Evolutionary conservation across 2,113 vertebrate species (phyloP).

Genomic region (Cyanistes caeruleus): DNA sequence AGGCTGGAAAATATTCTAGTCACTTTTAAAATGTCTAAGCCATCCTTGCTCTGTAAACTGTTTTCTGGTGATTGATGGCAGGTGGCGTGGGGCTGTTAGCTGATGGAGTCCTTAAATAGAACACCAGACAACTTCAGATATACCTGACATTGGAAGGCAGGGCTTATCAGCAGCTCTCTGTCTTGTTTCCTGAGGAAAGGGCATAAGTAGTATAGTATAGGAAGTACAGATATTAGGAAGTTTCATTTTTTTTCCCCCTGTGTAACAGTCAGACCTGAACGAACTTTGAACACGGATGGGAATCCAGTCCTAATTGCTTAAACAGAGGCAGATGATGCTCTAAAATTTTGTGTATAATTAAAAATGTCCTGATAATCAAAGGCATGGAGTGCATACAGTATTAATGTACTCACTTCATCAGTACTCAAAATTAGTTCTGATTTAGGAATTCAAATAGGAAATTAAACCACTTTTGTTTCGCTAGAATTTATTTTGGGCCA

Average conservation of each 20-base stretch:
- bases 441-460: not conserved
- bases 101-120: constrained; percentile 6
- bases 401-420: not conserved
- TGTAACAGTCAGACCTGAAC: not conserved
- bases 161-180: constrained; percentile 9
- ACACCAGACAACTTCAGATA: not conserved
- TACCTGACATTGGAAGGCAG: not conserved
- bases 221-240: not conserved
- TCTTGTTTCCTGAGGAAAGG: constrained; percentile 16
- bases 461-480: not conserved
- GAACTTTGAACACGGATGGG: not conserved
- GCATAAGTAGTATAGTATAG: not conserved
- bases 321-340: not conserved
- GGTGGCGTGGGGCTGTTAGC: not conserved
- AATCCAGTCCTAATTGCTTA: not conserved
- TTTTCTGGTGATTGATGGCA: constrained; percentile 6
- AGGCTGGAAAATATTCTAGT: not conserved
- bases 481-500: not conserved
- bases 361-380: not conserved
- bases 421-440: not conserved
- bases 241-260: not conserved
- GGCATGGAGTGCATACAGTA: not conserved
- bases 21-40: not conserved
- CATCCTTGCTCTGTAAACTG: not conserved
- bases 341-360: not conserved